Base-by-base conservation (phyloP, 2,797 vertebrate species). In the Galagoides demidoff region DNA sequence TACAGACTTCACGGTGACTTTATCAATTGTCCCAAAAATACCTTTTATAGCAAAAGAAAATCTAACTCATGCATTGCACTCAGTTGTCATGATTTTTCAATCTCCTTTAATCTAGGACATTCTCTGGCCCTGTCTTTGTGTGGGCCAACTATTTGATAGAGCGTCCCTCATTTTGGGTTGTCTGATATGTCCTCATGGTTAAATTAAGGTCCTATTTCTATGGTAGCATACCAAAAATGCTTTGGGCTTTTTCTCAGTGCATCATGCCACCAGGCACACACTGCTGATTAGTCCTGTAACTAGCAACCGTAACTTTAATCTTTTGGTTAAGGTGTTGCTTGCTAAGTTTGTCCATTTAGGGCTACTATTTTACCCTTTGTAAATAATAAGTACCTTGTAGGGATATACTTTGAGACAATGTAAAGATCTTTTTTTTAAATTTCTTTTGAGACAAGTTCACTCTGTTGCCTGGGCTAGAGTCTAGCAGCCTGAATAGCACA, bases 31-130 rank as follows among this genome's bases (percentile, higher is more conserved):
- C 13, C 63, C 79, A 57, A 19, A 49, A 74, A 70, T 59, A 85
- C 45, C 22, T 96, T 81, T 86, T 55, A 83, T 3, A 89, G 39
- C n/a, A 64, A 85, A 86, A 94, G 39, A 95, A 92, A 88, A 85
- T 77, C 64, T 83, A 61, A 85, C 45, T 55, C 37, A 61, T 31
- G 20, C 45, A 57, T 5, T 52, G 25, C 22, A 77, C 68, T 77
- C 57, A 37, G 57, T 20, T 81, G 37, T 37, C 23, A 34, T 45
- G 31, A 55, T n/a, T 74, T 89, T 95, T 92, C 43, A 61, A 22
- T 61, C 14, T 92, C 37, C 61, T 89, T 79, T 85, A 85, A 59
- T 73, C n/a, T 64, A 52, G 45, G 20, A 82, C n/a, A 78, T 29
- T 19, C 73, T 27, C 49, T 61, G 45, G 68, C 39, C 83, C 39